Evolutionary conservation across 23 tunicate species (phyloP), one percentile per base, ranked within the genome.

Genomic region (Ciona savignyi): DNA sequence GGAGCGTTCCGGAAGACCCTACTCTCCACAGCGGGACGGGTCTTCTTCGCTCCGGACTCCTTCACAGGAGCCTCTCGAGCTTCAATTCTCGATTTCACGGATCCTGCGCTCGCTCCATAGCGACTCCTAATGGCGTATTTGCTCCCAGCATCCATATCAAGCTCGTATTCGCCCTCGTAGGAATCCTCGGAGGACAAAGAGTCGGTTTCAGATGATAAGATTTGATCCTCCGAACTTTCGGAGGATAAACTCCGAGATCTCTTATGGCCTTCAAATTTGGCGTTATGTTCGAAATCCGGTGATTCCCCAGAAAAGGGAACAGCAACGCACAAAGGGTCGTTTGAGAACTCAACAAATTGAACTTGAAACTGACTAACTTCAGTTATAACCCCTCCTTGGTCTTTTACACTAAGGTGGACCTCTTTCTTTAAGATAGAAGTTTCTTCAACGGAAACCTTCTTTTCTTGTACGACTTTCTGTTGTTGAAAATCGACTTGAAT

Each of bases 71-170:
- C 83, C 70, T 88, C 96, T 1, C 68, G 77, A n/a, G 96, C 96
- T 23, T 67, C 64, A 11, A 88, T 81, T 26, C 86, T 78, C 23
- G 87, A 77, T 61, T 78, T 82, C 30, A 88, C 96, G 51, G 83
- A 83, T 1, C 86, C 86, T 6, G 68, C 51, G 72, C 48, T 34
- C 23, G 32, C 75, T 30, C 74, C 65, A n/a, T 29, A 48, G 30
- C 96, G 70, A 64, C 72, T 69, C 29, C 88, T 34, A n/a, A 51
- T 34, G 63, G 56, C 56, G 56, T 42, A 42, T 6, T 15, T 9
- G 15, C 56, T 15, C 65, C 68, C 82, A 78, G 67, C 65, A 30
- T 77, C 87, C 35, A 70, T 78, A 0, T 82, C 87, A 60, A 27
- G 21, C 32, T 74, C 81, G 30, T 26, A 63, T 48, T 73, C 72